phyloP scores from a whole-genome alignment of 2,797 vertebrate species.

The Bovichtus variegatus region DNA sequence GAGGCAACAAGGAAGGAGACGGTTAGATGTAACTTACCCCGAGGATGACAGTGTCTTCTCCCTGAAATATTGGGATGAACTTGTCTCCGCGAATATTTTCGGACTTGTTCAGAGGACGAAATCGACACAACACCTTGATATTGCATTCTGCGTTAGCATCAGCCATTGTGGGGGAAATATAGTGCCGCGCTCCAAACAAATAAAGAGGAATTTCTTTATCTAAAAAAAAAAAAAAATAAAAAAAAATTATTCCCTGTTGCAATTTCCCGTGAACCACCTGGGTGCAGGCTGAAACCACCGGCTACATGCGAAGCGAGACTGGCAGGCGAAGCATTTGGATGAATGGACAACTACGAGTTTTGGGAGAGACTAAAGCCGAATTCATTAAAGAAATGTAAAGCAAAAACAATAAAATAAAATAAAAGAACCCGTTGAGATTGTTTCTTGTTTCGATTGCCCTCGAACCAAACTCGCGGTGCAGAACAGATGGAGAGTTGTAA shows the following conservation, averaged over 20 bases:
- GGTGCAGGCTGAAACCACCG: conserved; percentile 35
- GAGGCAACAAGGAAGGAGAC: not conserved
- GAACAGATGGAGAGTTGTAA: conserved; percentile 64
- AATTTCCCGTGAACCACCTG: conserved; percentile 37
- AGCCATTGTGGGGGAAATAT: conserved; percentile 84
- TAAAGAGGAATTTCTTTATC: conserved; percentile 22
- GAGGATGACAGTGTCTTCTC: conserved; percentile 91
- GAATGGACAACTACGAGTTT: conserved; percentile 63
- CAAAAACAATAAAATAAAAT: no score
- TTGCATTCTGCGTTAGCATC: conserved; percentile 92
- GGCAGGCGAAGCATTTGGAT: conserved; percentile 56
- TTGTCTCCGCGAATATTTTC: conserved; percentile 93
- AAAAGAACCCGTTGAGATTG: conserved; percentile 20
- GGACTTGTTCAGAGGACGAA: conserved; percentile 93
- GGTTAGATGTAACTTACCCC: conserved; percentile 86
- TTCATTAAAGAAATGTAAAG: conserved; percentile 33
- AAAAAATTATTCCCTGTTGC: conserved; percentile 25
- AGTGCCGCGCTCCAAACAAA: conserved; percentile 49
- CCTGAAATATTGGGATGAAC: conserved; percentile 93
- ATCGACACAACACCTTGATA: conserved; percentile 96
- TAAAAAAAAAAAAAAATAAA: not conserved
- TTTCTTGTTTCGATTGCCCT: conserved; percentile 25
- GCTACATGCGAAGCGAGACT: conserved; percentile 53
- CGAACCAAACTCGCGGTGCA: conserved; percentile 20
- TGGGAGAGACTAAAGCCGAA: conserved; percentile 45